phyloP scores from a whole-genome alignment of 2,797 vertebrate genomes.

The Schizopygopsis pylzovi region DNA sequence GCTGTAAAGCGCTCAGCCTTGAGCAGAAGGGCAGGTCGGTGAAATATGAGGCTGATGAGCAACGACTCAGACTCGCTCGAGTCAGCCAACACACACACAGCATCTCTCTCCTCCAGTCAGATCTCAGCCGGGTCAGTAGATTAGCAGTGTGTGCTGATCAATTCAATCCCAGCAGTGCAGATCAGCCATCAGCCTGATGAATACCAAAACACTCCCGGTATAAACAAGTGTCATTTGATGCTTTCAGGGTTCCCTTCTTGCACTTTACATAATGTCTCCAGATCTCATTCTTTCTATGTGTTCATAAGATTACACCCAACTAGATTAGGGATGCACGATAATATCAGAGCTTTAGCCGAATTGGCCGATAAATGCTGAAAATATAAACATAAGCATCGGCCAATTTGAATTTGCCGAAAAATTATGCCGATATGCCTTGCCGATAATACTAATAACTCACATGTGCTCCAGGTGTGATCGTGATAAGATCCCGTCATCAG shows the following conservation, averaged over 20 bases:
- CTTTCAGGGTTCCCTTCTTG: not conserved
- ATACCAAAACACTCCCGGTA: constrained; percentile 9
- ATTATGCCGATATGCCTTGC: not conserved
- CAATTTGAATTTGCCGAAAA: not conserved
- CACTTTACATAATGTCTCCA: not conserved
- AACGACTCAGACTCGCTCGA: constrained; percentile 35
- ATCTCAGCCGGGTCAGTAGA: constrained; percentile 46
- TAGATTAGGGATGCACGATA: not conserved
- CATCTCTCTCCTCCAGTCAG: constrained; percentile 32
- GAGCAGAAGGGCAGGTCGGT: constrained; percentile 30
- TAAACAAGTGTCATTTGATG: not conserved
- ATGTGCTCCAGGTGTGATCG: not conserved
- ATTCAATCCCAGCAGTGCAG: constrained; percentile 3
- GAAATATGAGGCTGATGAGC: constrained; percentile 42
- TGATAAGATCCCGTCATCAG: not conserved
- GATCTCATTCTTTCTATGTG: constrained; percentile 3
- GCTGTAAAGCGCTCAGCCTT: constrained; percentile 39
- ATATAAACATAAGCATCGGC: not conserved
- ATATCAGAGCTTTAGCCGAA: not conserved
- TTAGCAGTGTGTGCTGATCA: constrained; percentile 44
- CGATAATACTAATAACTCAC: not conserved
- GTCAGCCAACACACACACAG: constrained; percentile 26
- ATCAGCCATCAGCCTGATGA: constrained; percentile 29
- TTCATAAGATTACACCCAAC: not conserved
- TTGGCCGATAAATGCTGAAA: not conserved